These are phyloP conservation scores for Anguilla megastoma DNA, from an alignment of 2,797 vertebrate species.

Conservation along the genomic window DNA sequence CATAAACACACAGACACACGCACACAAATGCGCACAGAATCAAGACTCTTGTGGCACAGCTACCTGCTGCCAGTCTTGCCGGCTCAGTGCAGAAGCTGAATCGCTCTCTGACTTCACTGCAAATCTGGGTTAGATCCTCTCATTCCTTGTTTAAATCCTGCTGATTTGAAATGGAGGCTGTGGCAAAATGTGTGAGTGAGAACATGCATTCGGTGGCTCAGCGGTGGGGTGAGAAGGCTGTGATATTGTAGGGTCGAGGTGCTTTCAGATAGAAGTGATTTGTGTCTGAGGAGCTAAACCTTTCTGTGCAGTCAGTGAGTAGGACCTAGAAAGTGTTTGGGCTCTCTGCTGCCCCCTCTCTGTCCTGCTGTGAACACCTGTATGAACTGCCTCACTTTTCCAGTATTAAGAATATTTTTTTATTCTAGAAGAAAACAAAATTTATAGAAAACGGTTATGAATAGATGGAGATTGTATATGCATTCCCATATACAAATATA, in stretches of 20 bases:
- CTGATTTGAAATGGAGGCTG: slow-evolving; percentile 5
- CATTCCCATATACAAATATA: slow-evolving; percentile 12
- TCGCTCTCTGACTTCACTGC: neutral
- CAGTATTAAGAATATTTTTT: neutral
- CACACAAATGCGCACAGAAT: neutral
- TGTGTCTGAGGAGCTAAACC: neutral
- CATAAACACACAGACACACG: neutral
- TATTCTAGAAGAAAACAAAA: neutral
- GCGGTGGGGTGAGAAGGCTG: neutral
- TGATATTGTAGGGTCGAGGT: neutral
- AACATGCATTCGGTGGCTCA: neutral
- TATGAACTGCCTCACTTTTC: neutral
- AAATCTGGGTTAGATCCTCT: neutral
- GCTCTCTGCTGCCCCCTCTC: neutral
- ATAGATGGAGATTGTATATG: slow-evolving; percentile 10
- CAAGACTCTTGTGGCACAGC: too few species aligned
- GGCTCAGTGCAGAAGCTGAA: neutral
- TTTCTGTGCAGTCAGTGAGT: neutral
- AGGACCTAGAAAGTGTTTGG: neutral
- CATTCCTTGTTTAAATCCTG: neutral
- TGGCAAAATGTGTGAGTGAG: slow-evolving; percentile 26
- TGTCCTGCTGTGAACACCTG: neutral
- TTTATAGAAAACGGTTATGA: neutral
- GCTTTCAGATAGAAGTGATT: neutral
- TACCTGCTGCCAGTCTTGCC: neutral